phyloP scores from a whole-genome alignment of 2,113 vertebrate genomes.

The Aphyosemion australe region DNA sequence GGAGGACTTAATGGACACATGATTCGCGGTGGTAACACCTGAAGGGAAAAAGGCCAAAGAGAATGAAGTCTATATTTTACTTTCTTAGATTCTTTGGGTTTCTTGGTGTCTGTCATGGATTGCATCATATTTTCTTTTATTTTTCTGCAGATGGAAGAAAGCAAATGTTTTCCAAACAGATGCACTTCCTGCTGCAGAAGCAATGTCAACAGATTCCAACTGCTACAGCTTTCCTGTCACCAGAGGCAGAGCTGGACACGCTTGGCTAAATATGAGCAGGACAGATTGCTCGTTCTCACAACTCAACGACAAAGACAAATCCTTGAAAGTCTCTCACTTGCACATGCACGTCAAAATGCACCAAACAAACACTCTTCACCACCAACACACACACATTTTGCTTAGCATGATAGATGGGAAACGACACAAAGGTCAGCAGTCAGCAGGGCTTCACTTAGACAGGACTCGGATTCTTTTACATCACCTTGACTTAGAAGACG shows the following conservation, averaged over 20 bases:
- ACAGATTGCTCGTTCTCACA: slow-evolving; percentile 70
- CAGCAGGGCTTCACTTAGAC: slow-evolving; percentile 72
- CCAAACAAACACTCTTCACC: slow-evolving; percentile 40
- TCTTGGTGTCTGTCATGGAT: neutral
- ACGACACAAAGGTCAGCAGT: slow-evolving; percentile 75
- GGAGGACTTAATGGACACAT: too few relatives aligned
- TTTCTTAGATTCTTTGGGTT: neutral
- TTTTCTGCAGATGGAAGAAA: slow-evolving; percentile 41
- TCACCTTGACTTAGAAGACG: slow-evolving; percentile 74
- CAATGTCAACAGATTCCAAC: slow-evolving; percentile 66
- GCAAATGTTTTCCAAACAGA: slow-evolving; percentile 46
- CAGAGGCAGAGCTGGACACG: slow-evolving; percentile 55
- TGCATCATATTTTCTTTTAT: slow-evolving; percentile 10
- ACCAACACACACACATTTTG: slow-evolving; percentile 33
- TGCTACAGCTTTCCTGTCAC: slow-evolving; percentile 60
- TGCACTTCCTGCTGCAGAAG: slow-evolving; percentile 54
- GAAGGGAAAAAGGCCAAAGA: too few relatives aligned
- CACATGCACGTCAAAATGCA: slow-evolving; percentile 46
- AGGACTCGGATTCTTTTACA: slow-evolving; percentile 72
- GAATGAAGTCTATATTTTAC: too few relatives aligned
- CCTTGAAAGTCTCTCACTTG: slow-evolving; percentile 55
- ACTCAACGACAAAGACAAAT: slow-evolving; percentile 62
- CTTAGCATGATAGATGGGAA: slow-evolving; percentile 65
- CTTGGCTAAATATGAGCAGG: slow-evolving; percentile 69
- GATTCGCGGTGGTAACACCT: too few relatives aligned